phyloP scores from a whole-genome alignment of 2,888 invertebrate genomes.

The Notodonta dromedarius region DNA sequence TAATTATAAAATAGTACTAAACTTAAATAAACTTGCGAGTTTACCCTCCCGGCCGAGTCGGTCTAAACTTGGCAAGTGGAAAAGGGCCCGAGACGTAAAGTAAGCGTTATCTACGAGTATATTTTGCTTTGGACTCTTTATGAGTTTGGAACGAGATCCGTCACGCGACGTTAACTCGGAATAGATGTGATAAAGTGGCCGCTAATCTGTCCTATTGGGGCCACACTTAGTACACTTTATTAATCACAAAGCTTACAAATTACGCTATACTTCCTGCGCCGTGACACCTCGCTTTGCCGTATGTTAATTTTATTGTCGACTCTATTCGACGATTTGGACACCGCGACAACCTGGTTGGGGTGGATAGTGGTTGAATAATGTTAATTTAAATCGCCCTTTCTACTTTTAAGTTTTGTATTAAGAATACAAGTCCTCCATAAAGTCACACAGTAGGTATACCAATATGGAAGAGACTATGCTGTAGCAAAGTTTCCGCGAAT shows the following conservation, averaged over 20 bases:
- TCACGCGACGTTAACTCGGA: constrained; percentile 83
- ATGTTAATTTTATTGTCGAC: constrained; percentile 81
- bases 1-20: constrained; percentile 78
- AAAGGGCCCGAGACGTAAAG: constrained; percentile 79
- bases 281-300: constrained; percentile 76
- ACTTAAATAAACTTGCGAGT: constrained; percentile 75
- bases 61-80: constrained; percentile 77
- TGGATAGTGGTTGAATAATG: constrained; percentile 57
- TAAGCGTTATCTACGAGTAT: constrained; percentile 81
- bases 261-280: constrained; percentile 80
- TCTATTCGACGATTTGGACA: constrained; percentile 75
- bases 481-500: constrained; percentile 23
- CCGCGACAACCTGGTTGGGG: constrained; percentile 70
- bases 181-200: constrained; percentile 84
- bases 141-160: constrained; percentile 84
- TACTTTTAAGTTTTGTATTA: constrained; percentile 30
- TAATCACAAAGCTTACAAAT: constrained; percentile 85
- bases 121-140: constrained; percentile 84
- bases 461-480: constrained; percentile 26
- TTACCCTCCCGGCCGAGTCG: constrained; percentile 62
- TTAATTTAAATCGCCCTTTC: constrained; percentile 52
- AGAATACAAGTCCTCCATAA: constrained; percentile 15
- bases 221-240: constrained; percentile 84
- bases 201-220: constrained; percentile 84
- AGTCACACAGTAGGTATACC: constrained; percentile 9